Conservation (phyloP, 2,797 vertebrate genomes). For the Diglossa cyanea region DNA sequence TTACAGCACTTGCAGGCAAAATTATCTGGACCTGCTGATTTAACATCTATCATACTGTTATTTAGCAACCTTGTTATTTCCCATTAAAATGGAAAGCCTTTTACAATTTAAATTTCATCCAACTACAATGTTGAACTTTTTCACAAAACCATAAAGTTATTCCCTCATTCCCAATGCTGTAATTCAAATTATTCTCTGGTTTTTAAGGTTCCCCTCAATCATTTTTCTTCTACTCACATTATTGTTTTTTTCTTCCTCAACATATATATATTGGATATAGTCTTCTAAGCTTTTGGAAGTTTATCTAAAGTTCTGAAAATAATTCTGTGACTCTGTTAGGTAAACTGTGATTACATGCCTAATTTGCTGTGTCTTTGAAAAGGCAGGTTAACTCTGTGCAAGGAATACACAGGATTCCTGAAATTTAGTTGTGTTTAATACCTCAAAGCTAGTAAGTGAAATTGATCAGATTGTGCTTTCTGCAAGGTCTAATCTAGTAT, state of each 20-base stretch:
- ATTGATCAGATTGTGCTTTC: not conserved
- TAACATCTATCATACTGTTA: not conserved
- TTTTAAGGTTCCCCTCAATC: not conserved
- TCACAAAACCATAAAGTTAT: not conserved
- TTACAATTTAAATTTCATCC: not conserved
- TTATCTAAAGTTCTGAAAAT: not conserved
- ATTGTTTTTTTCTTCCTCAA: not conserved
- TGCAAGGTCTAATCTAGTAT: not conserved
- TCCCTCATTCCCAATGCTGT: not conserved
- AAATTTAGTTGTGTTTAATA: not conserved
- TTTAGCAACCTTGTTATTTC: conserved; percentile 29
- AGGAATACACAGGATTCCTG: not conserved
- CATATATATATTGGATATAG: not conserved
- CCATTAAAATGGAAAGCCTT: not conserved
- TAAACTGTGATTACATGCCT: not conserved
- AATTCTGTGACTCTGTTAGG: not conserved
- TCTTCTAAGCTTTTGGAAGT: not conserved
- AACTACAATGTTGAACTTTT: not conserved
- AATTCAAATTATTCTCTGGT: not conserved
- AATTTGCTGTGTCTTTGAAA: not conserved
- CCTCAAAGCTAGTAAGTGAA: not conserved
- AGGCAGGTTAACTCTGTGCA: not conserved
- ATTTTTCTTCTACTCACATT: not conserved
- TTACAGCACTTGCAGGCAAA: not conserved
- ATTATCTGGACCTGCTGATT: conserved; percentile 3